Evolutionary conservation across 2,797 vertebrate genomes (phyloP).

Genomic region (Orestias chungarensis): DNA sequence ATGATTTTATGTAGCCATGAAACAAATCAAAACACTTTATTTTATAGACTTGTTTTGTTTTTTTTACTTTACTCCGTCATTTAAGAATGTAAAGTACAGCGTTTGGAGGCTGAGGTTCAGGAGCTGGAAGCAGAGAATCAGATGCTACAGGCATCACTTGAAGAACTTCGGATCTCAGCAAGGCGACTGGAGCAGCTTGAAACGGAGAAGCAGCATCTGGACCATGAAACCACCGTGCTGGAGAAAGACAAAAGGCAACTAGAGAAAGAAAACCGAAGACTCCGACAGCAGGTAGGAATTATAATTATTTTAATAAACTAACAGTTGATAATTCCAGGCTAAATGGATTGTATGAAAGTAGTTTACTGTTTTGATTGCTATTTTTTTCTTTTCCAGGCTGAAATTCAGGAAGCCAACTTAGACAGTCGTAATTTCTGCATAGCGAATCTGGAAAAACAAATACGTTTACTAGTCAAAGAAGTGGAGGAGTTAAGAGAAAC

Average conservation of each 20-base stretch:
- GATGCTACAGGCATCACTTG: constrained; percentile 85
- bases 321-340: accelerated
- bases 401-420: constrained; percentile 91
- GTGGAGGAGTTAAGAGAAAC: constrained; percentile 86
- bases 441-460: constrained; percentile 88
- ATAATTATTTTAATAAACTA: not conserved
- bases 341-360: not conserved
- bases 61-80: not conserved
- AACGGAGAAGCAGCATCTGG: constrained; percentile 86
- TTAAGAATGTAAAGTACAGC: constrained; percentile 87
- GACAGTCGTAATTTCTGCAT: constrained; percentile 89
- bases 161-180: constrained; percentile 88
- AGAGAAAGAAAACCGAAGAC: constrained; percentile 91
- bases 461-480: constrained; percentile 87
- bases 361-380: not conserved
- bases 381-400: constrained; percentile 54
- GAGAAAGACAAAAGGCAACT: constrained; percentile 92
- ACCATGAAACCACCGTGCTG: constrained; percentile 86
- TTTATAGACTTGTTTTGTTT: constrained; percentile 1
- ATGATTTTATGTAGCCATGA: not conserved
- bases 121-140: constrained; percentile 93
- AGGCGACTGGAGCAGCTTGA: constrained; percentile 89
- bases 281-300: constrained; percentile 86
- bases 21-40: accelerated
- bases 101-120: constrained; percentile 88